phyloP scores from a whole-genome alignment of 2,888 invertebrate genomes.

The Papilio gigon region DNA sequence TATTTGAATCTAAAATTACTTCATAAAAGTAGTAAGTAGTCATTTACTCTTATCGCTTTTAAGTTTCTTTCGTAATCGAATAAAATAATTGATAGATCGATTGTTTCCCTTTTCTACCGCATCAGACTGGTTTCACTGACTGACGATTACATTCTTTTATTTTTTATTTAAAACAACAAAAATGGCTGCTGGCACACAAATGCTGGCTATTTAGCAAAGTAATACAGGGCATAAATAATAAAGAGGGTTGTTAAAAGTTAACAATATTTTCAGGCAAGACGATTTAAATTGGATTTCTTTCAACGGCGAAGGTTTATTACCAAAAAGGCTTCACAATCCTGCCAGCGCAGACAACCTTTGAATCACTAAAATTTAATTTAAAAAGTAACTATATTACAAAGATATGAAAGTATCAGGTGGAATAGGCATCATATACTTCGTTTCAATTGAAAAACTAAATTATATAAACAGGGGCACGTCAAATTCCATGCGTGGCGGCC shows the following conservation, averaged over 20 bases:
- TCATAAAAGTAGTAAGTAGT: no score
- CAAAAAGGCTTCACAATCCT: neutral
- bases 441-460: no score
- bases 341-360: neutral
- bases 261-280: neutral
- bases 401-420: neutral
- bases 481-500: no score
- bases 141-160: no score
- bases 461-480: no score
- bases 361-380: neutral
- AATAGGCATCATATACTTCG: no score
- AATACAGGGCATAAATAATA: neutral
- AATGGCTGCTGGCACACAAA: no score
- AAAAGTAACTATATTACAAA: neutral
- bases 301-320: neutral
- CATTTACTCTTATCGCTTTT: no score
- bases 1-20: no score
- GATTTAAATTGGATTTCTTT: slow-evolving; percentile 1
- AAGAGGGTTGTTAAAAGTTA: neutral
- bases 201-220: neutral
- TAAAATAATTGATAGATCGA: neutral
- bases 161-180: neutral
- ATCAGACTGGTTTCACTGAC: no score
- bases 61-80: no score
- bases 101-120: no score